Percentiles rank a stretch among this genome's conserved stretches.
phyloP scores from a whole-genome alignment of 2,113 vertebrate species.

The Sinocyclocheilus grahami region DNA sequence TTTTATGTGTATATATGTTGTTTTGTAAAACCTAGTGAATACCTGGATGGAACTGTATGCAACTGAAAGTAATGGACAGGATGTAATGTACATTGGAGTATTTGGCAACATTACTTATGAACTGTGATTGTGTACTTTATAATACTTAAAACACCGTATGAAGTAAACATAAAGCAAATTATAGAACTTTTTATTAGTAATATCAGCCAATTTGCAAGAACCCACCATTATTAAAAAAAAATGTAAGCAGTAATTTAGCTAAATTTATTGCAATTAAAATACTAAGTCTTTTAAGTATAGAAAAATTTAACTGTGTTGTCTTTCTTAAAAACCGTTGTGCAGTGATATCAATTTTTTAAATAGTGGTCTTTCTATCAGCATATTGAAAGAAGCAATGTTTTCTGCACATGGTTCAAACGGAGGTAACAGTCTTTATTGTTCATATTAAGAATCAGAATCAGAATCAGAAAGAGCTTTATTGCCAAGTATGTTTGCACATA shows the following conservation, averaged over 20 bases:
- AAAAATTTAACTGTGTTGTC: not conserved
- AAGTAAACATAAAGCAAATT: not conserved
- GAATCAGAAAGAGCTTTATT: too few relatives aligned
- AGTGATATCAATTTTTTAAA: not conserved
- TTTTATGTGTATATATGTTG: not conserved
- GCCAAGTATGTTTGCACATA: too few relatives aligned
- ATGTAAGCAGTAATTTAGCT: too few relatives aligned
- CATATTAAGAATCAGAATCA: too few relatives aligned
- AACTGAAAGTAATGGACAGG: not conserved
- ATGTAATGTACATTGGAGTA: not conserved
- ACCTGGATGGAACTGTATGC: not conserved
- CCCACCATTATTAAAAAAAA: too few relatives aligned
- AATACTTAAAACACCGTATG: too few relatives aligned
- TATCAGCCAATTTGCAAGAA: too few relatives aligned
- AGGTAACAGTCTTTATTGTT: not conserved
- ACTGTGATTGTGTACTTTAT: too few relatives aligned
- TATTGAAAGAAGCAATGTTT: not conserved
- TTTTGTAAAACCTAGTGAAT: not conserved
- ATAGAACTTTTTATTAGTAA: too few relatives aligned
- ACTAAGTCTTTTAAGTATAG: too few relatives aligned
- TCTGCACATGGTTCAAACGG: not conserved
- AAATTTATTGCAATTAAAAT: too few relatives aligned
- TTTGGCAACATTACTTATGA: not conserved
- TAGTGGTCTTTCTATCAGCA: not conserved
- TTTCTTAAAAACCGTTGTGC: not conserved